Evolutionary conservation across 2,113 vertebrate genomes (phyloP).

Genomic region (Syngnathus floridae): DNA sequence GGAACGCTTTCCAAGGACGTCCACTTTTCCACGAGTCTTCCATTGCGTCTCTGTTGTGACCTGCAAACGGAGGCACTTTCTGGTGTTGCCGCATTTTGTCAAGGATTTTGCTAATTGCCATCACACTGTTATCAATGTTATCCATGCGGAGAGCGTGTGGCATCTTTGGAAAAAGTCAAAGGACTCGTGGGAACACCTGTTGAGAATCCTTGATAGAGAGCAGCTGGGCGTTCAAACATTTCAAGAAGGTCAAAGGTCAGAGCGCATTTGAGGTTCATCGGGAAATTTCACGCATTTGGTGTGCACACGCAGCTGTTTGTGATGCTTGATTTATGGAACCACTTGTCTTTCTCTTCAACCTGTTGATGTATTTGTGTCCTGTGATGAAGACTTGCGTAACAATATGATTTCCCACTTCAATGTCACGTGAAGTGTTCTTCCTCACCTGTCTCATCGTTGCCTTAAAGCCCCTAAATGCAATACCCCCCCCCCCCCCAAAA

Average conservation of each 20-base stretch:
- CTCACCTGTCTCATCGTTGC: constrained; percentile 31
- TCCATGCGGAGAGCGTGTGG: too few species aligned
- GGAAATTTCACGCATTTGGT: not conserved
- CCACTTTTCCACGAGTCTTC: too few species aligned
- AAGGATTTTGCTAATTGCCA: too few species aligned
- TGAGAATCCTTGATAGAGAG: too few species aligned
- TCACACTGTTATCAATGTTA: too few species aligned
- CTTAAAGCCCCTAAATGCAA: constrained; percentile 62
- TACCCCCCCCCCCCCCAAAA: constrained; percentile 30
- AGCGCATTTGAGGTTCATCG: not conserved
- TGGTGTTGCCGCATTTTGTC: too few species aligned
- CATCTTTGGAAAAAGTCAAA: too few species aligned
- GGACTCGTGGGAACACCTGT: too few species aligned
- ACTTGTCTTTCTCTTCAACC: not conserved
- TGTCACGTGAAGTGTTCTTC: constrained; percentile 54
- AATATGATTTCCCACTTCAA: constrained; percentile 21
- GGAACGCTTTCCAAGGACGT: too few species aligned
- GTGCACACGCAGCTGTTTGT: not conserved
- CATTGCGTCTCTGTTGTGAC: too few species aligned
- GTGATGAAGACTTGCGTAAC: constrained; percentile 47
- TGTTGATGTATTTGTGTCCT: constrained; percentile 1
- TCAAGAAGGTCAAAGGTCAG: not conserved
- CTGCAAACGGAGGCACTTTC: too few species aligned
- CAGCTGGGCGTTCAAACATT: too few species aligned
- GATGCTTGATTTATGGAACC: not conserved